Evolutionary conservation across 2,113 vertebrate genomes (phyloP).

Genomic region (Tetraodon nigroviridis): DNA sequence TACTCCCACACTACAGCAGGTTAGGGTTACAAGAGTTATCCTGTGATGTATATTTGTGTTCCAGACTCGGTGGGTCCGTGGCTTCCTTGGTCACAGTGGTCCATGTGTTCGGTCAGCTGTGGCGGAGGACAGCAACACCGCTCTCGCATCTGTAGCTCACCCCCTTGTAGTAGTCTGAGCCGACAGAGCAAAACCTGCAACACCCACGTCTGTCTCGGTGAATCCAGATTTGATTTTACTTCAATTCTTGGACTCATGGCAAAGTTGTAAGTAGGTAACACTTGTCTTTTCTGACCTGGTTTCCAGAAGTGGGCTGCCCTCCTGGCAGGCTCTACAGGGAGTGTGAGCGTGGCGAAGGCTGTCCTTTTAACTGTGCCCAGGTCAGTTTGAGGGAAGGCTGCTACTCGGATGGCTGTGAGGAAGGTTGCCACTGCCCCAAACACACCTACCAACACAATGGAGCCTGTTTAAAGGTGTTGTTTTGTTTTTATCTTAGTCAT

Average conservation of each 20-base stretch:
- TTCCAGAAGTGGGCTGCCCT: constrained; percentile 83
- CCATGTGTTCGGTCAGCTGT: constrained; percentile 63
- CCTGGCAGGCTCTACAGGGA: constrained; percentile 80
- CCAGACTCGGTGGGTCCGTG: constrained; percentile 59
- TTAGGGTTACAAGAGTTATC: neutral
- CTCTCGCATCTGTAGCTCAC: constrained; percentile 49
- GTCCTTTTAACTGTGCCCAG: constrained; percentile 87
- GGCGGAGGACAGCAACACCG: constrained; percentile 71
- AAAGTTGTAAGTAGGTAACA: neutral
- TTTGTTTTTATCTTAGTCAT: neutral
- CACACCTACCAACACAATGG: constrained; percentile 75
- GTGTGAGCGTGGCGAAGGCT: constrained; percentile 78
- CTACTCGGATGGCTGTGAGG: constrained; percentile 78
- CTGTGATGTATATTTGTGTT: neutral
- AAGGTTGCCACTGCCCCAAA: constrained; percentile 85
- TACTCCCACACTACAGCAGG: too few species aligned
- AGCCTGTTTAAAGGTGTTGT: constrained; percentile 74
- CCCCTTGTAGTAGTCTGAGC: constrained; percentile 55
- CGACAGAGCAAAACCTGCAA: constrained; percentile 77
- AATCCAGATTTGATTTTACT: constrained; percentile 19
- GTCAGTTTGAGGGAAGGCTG: constrained; percentile 76
- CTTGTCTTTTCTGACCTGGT: neutral
- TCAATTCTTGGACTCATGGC: neutral
- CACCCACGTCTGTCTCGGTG: constrained; percentile 80
- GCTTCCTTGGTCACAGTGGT: constrained; percentile 73